A percentile compares a stretch with the other conserved stretches of the same genome.
These are phyloP conservation scores for Diabrotica virgifera DNA, from an alignment of 1,140 invertebrate species.

Conservation along the genomic window DNA sequence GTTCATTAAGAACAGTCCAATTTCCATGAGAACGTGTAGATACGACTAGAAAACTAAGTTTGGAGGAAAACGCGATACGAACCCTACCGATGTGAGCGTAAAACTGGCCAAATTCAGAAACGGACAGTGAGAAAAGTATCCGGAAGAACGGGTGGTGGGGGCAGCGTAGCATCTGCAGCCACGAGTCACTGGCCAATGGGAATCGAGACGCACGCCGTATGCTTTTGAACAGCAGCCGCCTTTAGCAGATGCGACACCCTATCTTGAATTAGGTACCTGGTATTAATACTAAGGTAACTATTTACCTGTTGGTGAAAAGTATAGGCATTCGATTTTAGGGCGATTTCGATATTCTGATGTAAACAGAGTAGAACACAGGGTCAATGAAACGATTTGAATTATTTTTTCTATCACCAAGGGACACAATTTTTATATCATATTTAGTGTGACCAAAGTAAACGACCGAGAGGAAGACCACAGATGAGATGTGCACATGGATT, in stretches of 20 bases:
- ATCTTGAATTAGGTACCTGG: conserved; percentile 26
- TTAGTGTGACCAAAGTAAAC: no score
- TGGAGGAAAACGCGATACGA: conserved; percentile 3
- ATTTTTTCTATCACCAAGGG: conserved; percentile 4
- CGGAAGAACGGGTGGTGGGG: conserved; percentile 31
- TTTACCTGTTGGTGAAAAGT: conserved; percentile 27
- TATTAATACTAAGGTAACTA: conserved; percentile 10
- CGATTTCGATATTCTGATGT: conserved; percentile 3
- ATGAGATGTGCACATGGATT: no score
- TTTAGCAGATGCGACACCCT: conserved; percentile 39
- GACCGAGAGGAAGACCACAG: no score
- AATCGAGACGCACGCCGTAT: conserved; percentile 41
- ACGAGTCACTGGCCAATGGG: conserved; percentile 42
- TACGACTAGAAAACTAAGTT: conserved; percentile 7
- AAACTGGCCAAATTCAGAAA: conserved; percentile 23
- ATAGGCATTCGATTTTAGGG: background rate
- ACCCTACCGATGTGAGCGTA: conserved; percentile 1
- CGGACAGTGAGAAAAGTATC: conserved; percentile 28
- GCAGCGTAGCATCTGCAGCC: conserved; percentile 38
- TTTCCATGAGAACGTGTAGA: background rate
- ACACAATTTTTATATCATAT: background rate
- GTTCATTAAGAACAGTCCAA: background rate
- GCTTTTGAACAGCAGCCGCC: conserved; percentile 22
- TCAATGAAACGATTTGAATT: conserved; percentile 3
- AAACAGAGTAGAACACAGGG: conserved; percentile 8